These are phyloP conservation scores for Ptyas mucosa DNA, from an alignment of 2,113 vertebrate genomes.

Conservation along the genomic window DNA sequence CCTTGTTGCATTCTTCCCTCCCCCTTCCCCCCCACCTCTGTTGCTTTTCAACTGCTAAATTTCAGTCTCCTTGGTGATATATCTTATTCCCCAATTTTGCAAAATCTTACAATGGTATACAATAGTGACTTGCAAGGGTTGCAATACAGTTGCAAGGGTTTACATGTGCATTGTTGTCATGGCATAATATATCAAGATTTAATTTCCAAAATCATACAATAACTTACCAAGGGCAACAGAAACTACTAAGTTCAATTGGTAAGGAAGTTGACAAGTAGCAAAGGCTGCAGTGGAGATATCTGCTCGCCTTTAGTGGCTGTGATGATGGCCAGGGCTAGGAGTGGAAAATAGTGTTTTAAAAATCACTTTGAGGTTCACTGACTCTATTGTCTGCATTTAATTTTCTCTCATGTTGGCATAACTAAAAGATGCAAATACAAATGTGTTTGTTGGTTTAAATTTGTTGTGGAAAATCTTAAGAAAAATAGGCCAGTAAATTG, in stretches of 20 bases:
- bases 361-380: slow-evolving; percentile 54
- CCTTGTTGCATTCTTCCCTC: neutral
- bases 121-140: neutral
- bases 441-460: slow-evolving; percentile 68
- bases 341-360: slow-evolving; percentile 62
- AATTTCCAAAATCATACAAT: slow-evolving; percentile 4
- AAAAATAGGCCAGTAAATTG: slow-evolving; percentile 55
- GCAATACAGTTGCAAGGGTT: neutral
- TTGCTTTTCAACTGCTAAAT: neutral
- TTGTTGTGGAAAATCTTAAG: slow-evolving; percentile 59
- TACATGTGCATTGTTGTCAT: neutral
- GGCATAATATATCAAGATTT: neutral
- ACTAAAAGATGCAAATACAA: slow-evolving; percentile 53
- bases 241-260: neutral
- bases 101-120: neutral
- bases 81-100: neutral
- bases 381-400: slow-evolving; percentile 35
- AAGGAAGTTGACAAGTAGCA: slow-evolving; percentile 56
- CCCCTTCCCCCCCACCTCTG: neutral
- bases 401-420: slow-evolving; percentile 52
- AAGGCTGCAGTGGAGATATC: slow-evolving; percentile 56
- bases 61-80: neutral
- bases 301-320: slow-evolving; percentile 53
- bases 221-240: neutral
- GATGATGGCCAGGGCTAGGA: slow-evolving; percentile 63